These are phyloP conservation scores for Otis tarda DNA, from an alignment of 2,113 vertebrate genomes.

Conservation along the genomic window DNA sequence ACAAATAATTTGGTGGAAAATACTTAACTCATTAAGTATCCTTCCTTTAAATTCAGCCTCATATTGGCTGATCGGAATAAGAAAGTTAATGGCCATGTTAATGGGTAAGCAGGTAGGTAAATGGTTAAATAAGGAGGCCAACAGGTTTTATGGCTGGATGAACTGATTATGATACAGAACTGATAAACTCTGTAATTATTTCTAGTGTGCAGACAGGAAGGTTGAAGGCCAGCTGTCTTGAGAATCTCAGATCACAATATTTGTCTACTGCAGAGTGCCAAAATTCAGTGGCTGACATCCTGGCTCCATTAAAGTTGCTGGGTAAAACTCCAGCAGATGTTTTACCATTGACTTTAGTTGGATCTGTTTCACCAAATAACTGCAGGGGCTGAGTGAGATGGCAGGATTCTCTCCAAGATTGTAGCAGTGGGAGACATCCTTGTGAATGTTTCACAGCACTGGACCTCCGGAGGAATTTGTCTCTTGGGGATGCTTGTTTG, in stretches of 20 bases:
- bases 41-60: conserved; percentile 54
- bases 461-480: conserved; percentile 27
- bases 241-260: conserved; percentile 64
- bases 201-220: conserved; percentile 55
- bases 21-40: conserved; percentile 40
- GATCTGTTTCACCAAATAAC: conserved; percentile 55
- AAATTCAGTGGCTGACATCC: conserved; percentile 64
- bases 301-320: conserved; percentile 59
- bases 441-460: conserved; percentile 16
- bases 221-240: conserved; percentile 66
- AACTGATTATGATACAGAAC: conserved; percentile 45
- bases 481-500: conserved; percentile 14
- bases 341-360: conserved; percentile 62
- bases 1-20: conserved; percentile 50
- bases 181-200: conserved; percentile 60
- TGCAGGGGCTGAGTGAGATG: conserved; percentile 47
- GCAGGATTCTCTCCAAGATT: conserved; percentile 44
- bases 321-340: conserved; percentile 68
- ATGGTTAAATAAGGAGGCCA: conserved; percentile 37
- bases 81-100: neutral
- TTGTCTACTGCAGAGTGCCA: conserved; percentile 58
- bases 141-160: conserved; percentile 47
- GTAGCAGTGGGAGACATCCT: conserved; percentile 47
- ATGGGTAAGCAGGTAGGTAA: neutral
- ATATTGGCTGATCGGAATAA: neutral